Percentiles rank a stretch among this genome's conserved stretches.
Evolutionary conservation across 1,140 invertebrate species (phyloP).

Genomic region (Grapholita molesta): DNA sequence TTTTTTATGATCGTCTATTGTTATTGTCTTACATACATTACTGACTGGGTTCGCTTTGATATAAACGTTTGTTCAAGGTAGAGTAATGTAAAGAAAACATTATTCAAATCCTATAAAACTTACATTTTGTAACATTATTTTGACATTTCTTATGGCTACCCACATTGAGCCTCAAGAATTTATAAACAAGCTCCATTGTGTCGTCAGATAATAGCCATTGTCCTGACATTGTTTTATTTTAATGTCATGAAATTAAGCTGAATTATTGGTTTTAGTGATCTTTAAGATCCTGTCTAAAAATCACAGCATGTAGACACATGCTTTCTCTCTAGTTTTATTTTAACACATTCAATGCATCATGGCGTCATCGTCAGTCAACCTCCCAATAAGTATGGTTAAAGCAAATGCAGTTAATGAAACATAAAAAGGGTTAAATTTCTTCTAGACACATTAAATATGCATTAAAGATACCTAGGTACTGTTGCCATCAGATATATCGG

Average conservation of each 20-base stretch:
- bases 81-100: neutral
- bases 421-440: too few relatives aligned
- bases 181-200: slow-evolving; percentile 15
- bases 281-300: neutral
- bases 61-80: neutral
- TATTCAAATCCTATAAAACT: neutral
- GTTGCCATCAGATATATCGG: too few relatives aligned
- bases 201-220: slow-evolving; percentile 16
- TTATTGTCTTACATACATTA: too few relatives aligned
- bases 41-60: too few relatives aligned
- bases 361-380: too few relatives aligned
- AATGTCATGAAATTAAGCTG: neutral
- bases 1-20: neutral
- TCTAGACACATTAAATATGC: too few relatives aligned
- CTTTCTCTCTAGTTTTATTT: too few relatives aligned
- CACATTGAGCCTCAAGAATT: slow-evolving; percentile 14
- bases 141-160: neutral
- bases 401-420: too few relatives aligned
- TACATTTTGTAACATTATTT: neutral
- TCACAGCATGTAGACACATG: too few relatives aligned
- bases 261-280: neutral
- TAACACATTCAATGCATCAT: too few relatives aligned
- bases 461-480: too few relatives aligned
- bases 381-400: too few relatives aligned
- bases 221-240: slow-evolving; percentile 5